These are phyloP conservation scores for Amphiura filiformis DNA, from an alignment of 35 echinoderm and acorn worm species.

Conservation along the genomic window DNA sequence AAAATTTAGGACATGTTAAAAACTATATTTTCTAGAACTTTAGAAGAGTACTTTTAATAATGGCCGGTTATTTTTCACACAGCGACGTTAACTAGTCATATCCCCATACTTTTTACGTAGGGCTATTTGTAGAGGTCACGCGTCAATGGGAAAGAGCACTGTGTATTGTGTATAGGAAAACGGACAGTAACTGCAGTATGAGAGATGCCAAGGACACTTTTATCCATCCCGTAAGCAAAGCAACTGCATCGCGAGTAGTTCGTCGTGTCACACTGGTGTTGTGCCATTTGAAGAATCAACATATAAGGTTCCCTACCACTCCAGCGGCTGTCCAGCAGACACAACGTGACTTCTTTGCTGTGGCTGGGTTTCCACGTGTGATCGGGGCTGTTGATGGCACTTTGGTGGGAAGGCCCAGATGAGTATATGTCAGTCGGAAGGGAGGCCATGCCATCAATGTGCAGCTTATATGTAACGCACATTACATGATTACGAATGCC, in stretches of 20 bases:
- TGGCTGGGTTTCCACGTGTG: constrained; percentile 29
- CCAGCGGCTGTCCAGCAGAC: constrained; percentile 11
- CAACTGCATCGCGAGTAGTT: constrained; percentile 41
- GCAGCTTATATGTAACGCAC: constrained; percentile 7
- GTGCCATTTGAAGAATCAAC: constrained; percentile 16
- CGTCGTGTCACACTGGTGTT: constrained; percentile 42
- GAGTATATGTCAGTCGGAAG: constrained; percentile 56
- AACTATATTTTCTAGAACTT: too few relatives aligned
- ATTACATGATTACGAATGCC: constrained; percentile 11
- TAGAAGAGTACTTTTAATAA: too few relatives aligned
- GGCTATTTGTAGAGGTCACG: too few relatives aligned
- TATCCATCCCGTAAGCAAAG: constrained; percentile 50
- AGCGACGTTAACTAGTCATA: too few relatives aligned
- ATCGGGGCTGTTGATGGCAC: constrained; percentile 62
- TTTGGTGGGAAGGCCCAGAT: constrained; percentile 36
- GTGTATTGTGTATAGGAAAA: too few relatives aligned
- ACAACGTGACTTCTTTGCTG: constrained; percentile 34
- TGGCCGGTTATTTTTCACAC: too few relatives aligned
- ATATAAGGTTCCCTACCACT: constrained; percentile 44
- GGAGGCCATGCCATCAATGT: constrained; percentile 27
- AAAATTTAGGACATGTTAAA: too few relatives aligned
- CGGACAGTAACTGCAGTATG: too few relatives aligned
- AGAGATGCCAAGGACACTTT: background rate
- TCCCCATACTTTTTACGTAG: too few relatives aligned
- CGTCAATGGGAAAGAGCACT: too few relatives aligned